phyloP scores from a whole-genome alignment of 2,797 vertebrate species.

The Melanotaenia nigrans region DNA sequence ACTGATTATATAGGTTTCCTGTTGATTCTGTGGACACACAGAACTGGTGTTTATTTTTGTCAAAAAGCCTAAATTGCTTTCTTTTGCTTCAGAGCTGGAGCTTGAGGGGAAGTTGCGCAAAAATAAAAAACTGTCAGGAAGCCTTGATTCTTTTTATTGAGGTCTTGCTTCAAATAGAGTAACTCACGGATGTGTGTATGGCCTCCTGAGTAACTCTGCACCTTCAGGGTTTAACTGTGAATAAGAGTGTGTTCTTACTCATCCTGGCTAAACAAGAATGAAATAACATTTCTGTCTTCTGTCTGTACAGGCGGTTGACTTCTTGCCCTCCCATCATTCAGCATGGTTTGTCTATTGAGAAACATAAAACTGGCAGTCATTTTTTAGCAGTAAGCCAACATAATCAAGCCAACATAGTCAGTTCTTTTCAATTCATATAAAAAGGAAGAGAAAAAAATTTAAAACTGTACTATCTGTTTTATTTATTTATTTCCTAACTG shows the following conservation, averaged over 20 bases:
- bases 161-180: not conserved
- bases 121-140: not conserved
- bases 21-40: not conserved
- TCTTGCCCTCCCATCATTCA: conserved; percentile 1
- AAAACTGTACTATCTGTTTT: no score
- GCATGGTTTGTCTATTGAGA: not conserved
- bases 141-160: not conserved
- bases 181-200: not conserved
- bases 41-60: not conserved
- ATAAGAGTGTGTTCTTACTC: conserved; percentile 23
- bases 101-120: not conserved
- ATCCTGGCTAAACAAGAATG: conserved; percentile 30
- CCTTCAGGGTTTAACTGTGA: not conserved
- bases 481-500: no score
- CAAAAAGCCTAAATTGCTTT: not conserved
- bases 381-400: not conserved
- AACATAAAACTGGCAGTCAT: not conserved
- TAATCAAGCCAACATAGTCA: no score
- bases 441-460: no score
- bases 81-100: not conserved
- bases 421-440: no score
- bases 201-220: not conserved
- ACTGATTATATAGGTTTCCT: not conserved
- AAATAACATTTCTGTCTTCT: conserved; percentile 14
- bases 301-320: not conserved